Base-by-base conservation (phyloP, 2,113 vertebrate genomes). In the Gnathonemus longibarbis region DNA sequence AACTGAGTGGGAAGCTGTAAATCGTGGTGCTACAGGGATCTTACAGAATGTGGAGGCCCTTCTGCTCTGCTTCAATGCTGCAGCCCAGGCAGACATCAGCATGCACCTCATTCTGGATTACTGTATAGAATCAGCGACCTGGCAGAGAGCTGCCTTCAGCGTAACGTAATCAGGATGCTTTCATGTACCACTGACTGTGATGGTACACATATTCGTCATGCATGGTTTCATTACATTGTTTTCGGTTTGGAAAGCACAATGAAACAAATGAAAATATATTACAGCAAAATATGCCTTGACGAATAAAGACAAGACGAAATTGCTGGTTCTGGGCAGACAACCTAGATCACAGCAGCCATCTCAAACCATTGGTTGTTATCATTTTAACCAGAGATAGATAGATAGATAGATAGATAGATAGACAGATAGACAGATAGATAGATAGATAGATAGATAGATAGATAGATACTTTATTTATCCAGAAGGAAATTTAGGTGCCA, bases 1-100 rank as follows among this genome's bases (percentile, higher is more conserved):
- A 42, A 77, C 35, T 19, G 70, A 77, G 91, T 96, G 52, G 89
- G 92, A 84, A 85, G 87, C 1, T 1, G 87, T 21, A 83, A 42
- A 53, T 39, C 66, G 2, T 45, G 15, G 39, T 13, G 88, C 39
- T 88, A 56, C 31, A 53, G 9, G 87, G 19, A 48, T 48, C 10
- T 13, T 77, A 17, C 3, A 39, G 70, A 39, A 77, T 9, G 11
- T 74, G 66, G 66, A 35, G 35, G 8, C 27, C n/a, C 66, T 31
- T 31, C 3, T 15, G 66, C 62, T n/a, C n/a, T 66, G 62, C 10
- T 66, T 27, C 62, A 66, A 11, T n/a, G 27, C 13, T 35, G 66
- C 66, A 74, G 27, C 13, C 27, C n/a, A 74, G 66, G 31, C 31
- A 35, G 27, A 31, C 27, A 35, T 35, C 66, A 74, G 66, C 27